Conservation (phyloP, 1,140 invertebrate species). For the Drosophila nannoptera region DNA sequence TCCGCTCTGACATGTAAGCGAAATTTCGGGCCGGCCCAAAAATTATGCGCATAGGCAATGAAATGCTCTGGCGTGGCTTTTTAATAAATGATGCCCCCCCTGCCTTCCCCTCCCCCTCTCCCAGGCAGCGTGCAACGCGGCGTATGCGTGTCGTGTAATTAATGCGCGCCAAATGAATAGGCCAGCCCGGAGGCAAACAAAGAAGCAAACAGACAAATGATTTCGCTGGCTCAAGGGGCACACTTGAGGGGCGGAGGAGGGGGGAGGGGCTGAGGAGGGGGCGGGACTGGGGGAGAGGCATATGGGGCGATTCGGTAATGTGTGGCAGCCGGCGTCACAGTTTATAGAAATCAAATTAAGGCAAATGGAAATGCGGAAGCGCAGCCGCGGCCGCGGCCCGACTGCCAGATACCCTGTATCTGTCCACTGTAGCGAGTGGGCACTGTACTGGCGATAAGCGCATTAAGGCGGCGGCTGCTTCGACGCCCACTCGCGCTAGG, state of each 20-base stretch:
- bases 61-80: constrained; percentile 51
- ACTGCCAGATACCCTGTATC: no score
- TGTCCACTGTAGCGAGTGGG: no score
- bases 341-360: constrained; percentile 48
- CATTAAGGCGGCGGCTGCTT: neutral
- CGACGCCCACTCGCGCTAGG: no score
- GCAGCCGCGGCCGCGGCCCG: neutral
- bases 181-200: constrained; percentile 35
- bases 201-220: constrained; percentile 62
- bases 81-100: constrained; percentile 62
- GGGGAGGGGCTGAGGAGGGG: neutral
- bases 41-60: constrained; percentile 47
- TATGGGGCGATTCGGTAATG: no score
- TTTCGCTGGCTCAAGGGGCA: constrained; percentile 19
- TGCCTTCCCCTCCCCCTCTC: neutral
- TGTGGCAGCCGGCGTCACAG: constrained; percentile 11
- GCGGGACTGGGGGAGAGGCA: neutral
- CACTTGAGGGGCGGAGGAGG: neutral
- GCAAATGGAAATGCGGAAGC: constrained; percentile 25
- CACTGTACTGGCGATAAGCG: no score
- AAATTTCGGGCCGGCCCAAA: constrained; percentile 33
- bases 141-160: constrained; percentile 72
- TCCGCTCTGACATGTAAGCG: constrained; percentile 33
- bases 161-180: constrained; percentile 73
- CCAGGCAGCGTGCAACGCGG: neutral